Evolutionary conservation across 2,797 vertebrate species (phyloP).

Genomic region (Atherinosoma microstoma): DNA sequence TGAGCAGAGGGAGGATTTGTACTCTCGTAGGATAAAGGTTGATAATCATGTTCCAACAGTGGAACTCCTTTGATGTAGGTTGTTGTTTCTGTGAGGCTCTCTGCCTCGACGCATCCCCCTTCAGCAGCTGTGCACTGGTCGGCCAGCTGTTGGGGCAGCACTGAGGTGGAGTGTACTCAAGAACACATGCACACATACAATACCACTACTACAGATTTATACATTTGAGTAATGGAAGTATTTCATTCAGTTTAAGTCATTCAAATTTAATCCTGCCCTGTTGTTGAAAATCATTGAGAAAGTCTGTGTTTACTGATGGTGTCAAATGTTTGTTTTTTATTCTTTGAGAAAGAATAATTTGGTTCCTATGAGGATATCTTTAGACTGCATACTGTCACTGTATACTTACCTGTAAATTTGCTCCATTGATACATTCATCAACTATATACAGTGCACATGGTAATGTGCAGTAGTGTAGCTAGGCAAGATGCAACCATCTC

Average conservation of each 20-base stretch:
- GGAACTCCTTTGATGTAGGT: slow-evolving; percentile 77
- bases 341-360: not conserved
- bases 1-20: slow-evolving; percentile 58
- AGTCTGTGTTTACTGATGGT: too few species aligned
- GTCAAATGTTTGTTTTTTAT: too few species aligned
- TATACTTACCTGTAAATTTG: not conserved
- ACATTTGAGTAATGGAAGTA: not conserved
- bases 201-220: not conserved
- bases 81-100: slow-evolving; percentile 67
- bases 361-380: not conserved
- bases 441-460: not conserved
- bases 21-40: slow-evolving; percentile 60
- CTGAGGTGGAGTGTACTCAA: slow-evolving; percentile 30
- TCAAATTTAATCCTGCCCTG: not conserved
- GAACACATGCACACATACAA: slow-evolving; percentile 4
- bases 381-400: not conserved
- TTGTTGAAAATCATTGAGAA: not conserved
- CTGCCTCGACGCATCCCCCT: slow-evolving; percentile 68
- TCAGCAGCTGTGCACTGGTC: slow-evolving; percentile 63
- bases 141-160: slow-evolving; percentile 32
- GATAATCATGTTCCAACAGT: slow-evolving; percentile 67
- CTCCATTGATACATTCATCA: not conserved
- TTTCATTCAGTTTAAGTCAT: not conserved
- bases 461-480: slow-evolving; percentile 13
- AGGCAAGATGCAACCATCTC: slow-evolving; percentile 41